Base-by-base conservation (phyloP, 2,797 vertebrate species). In the Betta splendens region DNA sequence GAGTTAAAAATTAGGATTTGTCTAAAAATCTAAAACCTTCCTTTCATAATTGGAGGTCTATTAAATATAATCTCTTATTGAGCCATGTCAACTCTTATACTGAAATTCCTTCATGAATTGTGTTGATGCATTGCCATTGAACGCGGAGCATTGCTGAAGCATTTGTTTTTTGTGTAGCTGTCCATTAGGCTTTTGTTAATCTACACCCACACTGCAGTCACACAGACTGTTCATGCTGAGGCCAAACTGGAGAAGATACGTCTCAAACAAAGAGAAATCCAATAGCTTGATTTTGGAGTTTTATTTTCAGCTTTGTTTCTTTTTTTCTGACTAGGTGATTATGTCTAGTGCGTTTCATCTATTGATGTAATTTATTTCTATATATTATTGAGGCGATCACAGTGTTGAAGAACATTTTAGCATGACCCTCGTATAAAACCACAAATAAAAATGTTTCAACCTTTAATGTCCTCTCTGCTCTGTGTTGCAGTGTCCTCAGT, bases 401-500 rank as follows among this genome's bases (percentile, higher is more conserved):
- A 75, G 51, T 58, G 58, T 70, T 70, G 4, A 16, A 49, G 18
- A 65, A 56, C 22, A 64, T 69, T 64, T 51, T 11, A 71, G 55
- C 45, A 62, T 64, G 64, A 72, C 25, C 52, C 66, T 80, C 46
- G 40, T 67, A 57, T 68, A 40, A 46, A 59, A 64, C 50, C 40
- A 64, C 72, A 75, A 69, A 60, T 5, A 17, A 42, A 28, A 17
- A 48, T 20, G 16, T 21, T 59, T 7, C 31, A 64, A 58, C 17
- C 2, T 18, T 21, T 17, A 49, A 61, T 26, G 36, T 7, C 43
- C 37, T 13, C 21, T 49, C 23, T 59, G 15, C 29, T 39, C 26
- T 38, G 13, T n/a, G n/a, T n/a, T n/a, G n/a, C 42, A 37, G 2
- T 25, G 33, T 23, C 32, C 4, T 38, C 51, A 35, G 15, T 18